These are phyloP conservation scores for Salvator merianae DNA, from an alignment of 2,113 vertebrate species.

Conservation along the genomic window DNA sequence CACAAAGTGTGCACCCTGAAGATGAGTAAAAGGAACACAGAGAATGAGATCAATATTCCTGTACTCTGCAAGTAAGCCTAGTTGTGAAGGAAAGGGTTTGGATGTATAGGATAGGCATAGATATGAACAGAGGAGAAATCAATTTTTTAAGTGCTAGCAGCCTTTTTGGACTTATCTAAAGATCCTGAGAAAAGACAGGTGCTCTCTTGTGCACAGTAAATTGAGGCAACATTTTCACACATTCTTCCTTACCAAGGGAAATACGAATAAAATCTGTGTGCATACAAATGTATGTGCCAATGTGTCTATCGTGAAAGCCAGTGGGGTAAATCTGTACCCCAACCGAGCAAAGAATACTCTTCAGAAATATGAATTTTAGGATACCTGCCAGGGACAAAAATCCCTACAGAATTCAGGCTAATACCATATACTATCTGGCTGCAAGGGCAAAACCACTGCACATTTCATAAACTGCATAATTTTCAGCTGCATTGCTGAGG, in stretches of 20 bases:
- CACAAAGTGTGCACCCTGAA: constrained; percentile 95
- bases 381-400: too few species aligned
- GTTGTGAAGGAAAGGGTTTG: neutral
- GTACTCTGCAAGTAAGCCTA: neutral
- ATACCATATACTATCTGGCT: too few species aligned
- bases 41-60: neutral
- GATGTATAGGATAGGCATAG: neutral
- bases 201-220: neutral
- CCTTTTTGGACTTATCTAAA: neutral
- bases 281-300: neutral
- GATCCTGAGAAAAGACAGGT: neutral
- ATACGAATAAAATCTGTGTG: neutral
- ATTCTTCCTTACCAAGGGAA: neutral
- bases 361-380: too few species aligned
- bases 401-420: too few species aligned
- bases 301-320: neutral
- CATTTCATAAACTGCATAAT: neutral
- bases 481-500: neutral
- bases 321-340: too few species aligned
- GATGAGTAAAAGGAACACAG: neutral
- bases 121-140: neutral
- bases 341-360: too few species aligned
- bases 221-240: neutral
- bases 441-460: neutral
- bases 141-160: neutral